Conservation (phyloP, 2,113 vertebrate species). For the Anseranas semipalmata region DNA sequence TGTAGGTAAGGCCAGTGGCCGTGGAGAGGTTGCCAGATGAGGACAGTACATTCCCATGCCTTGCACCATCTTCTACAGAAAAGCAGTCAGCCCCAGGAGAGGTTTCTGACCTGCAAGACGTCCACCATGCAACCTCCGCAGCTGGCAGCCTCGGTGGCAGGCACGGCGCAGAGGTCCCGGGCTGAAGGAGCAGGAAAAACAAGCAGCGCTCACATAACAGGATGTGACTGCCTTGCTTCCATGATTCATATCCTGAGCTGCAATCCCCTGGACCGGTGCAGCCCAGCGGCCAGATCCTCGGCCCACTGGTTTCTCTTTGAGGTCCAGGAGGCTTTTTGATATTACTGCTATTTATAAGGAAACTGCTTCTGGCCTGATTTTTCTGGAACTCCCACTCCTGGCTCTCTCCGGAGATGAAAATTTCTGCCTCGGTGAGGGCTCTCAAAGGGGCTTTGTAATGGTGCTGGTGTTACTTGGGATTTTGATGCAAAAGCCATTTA, state of each 20-base stretch:
- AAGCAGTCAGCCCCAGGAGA: neutral
- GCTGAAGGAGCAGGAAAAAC: conserved; percentile 24
- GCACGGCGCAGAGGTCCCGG: neutral
- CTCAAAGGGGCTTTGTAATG: conserved; percentile 10
- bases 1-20: neutral
- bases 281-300: neutral
- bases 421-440: neutral
- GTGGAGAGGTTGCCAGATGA: neutral
- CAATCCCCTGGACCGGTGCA: neutral
- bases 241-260: conserved; percentile 45
- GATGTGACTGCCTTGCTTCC: neutral
- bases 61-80: neutral
- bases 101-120: neutral
- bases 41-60: neutral
- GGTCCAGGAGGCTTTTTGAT: neutral
- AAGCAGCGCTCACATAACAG: neutral
- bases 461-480: neutral
- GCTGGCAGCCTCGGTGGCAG: neutral
- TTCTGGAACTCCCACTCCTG: neutral
- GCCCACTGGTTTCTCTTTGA: neutral
- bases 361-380: neutral
- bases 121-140: neutral
- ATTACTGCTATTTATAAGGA: neutral
- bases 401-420: neutral
- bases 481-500: neutral